phyloP scores from a whole-genome alignment of 2,797 vertebrate species.

The Danio albolineatus region DNA sequence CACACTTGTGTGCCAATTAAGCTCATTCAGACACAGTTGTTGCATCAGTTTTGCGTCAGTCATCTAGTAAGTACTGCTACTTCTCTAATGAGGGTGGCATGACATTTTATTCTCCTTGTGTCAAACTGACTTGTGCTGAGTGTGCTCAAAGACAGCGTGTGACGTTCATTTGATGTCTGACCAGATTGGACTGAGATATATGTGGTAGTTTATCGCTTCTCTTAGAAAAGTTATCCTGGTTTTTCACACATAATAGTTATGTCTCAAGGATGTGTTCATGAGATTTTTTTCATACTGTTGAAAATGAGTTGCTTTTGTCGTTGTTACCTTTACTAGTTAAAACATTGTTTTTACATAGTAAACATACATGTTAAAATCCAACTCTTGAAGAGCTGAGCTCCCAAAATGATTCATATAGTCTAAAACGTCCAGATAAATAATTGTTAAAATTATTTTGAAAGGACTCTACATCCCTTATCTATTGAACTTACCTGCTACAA shows the following conservation, averaged over 20 bases:
- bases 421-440: too few relatives aligned
- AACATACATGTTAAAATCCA: background rate
- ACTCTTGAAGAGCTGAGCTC: background rate
- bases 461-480: background rate
- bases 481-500: too few relatives aligned
- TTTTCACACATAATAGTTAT: background rate
- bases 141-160: conserved; percentile 13
- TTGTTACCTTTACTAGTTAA: background rate
- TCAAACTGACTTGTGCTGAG: conserved; percentile 10
- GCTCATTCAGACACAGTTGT: conserved; percentile 10
- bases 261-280: background rate
- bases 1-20: conserved; percentile 17
- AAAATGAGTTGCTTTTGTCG: background rate
- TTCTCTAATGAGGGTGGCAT: conserved; percentile 21
- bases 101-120: background rate
- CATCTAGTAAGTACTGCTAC: background rate
- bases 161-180: background rate
- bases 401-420: background rate
- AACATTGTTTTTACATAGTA: too few relatives aligned
- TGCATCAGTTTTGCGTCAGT: conserved; percentile 29
- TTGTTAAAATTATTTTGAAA: background rate
- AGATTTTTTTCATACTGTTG: background rate
- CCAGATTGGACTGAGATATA: background rate
- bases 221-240: background rate
- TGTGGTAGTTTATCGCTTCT: too few relatives aligned